Evolutionary conservation across 2,113 vertebrate genomes (phyloP), one percentile per base, ranked within the genome.

Genomic region (Nothoprocta perdicaria): DNA sequence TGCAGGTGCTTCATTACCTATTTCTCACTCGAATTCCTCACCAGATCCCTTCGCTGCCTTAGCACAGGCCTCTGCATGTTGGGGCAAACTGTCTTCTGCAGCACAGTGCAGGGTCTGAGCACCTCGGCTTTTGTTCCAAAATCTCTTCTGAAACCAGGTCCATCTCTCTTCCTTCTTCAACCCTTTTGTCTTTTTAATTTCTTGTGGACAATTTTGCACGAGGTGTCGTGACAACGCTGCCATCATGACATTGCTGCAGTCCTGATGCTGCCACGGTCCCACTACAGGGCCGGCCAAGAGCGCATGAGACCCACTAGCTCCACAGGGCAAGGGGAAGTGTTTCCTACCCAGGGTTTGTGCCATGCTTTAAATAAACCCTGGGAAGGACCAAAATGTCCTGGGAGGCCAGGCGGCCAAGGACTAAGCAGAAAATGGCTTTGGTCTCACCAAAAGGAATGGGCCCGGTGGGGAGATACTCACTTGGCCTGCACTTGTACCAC

Each of bases 401-500:
- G 35, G 41, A 90, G 40, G 19, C 19, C 33, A 50, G 60, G 67
- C 46, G 89, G 60, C 26, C 0, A 1, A 71, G 57, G 14, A 50
- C 38, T n/a, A 52, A 43, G 22, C 15, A 46, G 1, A 11, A 85
- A 60, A 85, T 80, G 0, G 4, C 9, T 90, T 76, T 55, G 24
- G 61, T 82, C 33, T 71, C 3, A 1, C 50, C 46, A 60, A 57
- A 90, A 31, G 29, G 73, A 89, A 61, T 9, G 81, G 41, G 48
- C 38, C 78, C 1, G 0, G n/a, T 14, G 41, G 50, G 1, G 6
- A 60, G 72, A 74, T 72, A 98, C 98, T 99, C 97, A 99, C 98
- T 98, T 50, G 98, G 98, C 94, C 98, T 97, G 97, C 98, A 99
- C 97, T 99, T 99, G 97, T 99, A 99, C 97, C 97, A 98, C 74